These are phyloP conservation scores for Hippocampus comes DNA, from an alignment of 2,113 vertebrate genomes.

Conservation along the genomic window DNA sequence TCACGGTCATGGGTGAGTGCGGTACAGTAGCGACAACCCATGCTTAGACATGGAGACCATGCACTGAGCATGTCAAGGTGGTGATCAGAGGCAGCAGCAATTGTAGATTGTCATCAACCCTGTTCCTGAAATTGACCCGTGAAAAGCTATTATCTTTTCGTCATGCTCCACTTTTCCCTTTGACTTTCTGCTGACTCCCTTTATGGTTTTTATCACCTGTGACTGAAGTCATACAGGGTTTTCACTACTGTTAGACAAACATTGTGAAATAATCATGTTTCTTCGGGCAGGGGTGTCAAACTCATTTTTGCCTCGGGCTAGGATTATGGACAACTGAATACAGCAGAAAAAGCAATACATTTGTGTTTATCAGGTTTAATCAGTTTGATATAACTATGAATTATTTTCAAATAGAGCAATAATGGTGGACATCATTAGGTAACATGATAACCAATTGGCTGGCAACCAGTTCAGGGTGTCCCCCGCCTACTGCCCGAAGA, in stretches of 20 bases:
- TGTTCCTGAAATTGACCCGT: background rate
- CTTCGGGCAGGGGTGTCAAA: no score
- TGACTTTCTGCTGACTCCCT: conserved; percentile 14
- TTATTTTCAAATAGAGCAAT: background rate
- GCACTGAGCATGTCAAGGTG: no score
- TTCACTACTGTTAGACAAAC: background rate
- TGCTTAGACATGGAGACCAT: no score
- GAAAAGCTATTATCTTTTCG: background rate
- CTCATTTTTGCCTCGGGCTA: no score
- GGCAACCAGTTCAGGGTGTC: no score
- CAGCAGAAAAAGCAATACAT: background rate
- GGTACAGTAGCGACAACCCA: no score
- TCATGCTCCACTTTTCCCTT: background rate
- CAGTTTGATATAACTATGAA: background rate
- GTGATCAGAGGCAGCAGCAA: background rate
- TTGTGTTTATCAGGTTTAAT: background rate
- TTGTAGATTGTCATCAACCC: background rate
- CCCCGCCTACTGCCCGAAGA: no score
- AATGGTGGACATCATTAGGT: background rate
- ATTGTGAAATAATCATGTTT: background rate
- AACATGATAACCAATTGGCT: no score
- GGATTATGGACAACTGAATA: background rate
- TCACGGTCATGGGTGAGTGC: no score
- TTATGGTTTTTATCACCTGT: conserved; percentile 6
- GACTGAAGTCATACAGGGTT: conserved; percentile 19